Base-by-base conservation (phyloP, 2,797 vertebrate genomes). In the Coccyzus lansbergi region DNA sequence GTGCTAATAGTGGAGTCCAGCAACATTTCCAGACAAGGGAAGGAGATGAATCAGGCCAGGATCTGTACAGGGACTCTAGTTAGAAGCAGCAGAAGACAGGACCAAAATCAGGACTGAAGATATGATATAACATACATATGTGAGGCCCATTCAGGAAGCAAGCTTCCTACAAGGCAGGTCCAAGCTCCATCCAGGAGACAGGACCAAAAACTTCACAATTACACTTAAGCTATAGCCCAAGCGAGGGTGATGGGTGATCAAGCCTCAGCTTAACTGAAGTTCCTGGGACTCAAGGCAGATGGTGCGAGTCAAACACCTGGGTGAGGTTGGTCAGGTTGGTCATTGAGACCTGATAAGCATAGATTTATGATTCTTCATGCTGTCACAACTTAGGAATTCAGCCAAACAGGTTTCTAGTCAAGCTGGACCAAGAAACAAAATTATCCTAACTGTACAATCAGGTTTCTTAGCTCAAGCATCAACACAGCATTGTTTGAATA, bases 231-330 rank as follows among this genome's bases (percentile, higher is more conserved):
- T 28, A 38, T 2, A 74, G 10, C 3, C 12, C 25, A 75, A 17
- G 1, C 6, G 2, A 49, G 7, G 2, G 4, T 4, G 3, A 3
- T 36, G 5, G 2, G 5, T 59, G 19, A 31, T 49, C 19, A 80
- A 18, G 2, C 7, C 24, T 71, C 64, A 76, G 7, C 5, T 63
- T 31, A 34, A 17, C 4, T 33, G 9, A 51, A 7, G 8, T 2
- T 60, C 15, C 46, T 56, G 25, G 36, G 36, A 19, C 17, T 7
- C 74, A 49, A 5, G 12, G 28, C 22, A 67, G 10, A 34, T 40
- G 10, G 5, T 70, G 26, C n/a, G 21, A 11, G 1, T 52, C 4
- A 55, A 75, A 82, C 40, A 2, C 26, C 18, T 24, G 48, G 3
- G 7, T 68, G 36, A 63, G 8, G 6, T 5, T 89, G 13, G 4